A percentile compares a stretch with the other conserved stretches of the same genome.
phyloP scores from a whole-genome alignment of 1,140 invertebrate species.

The Gonatopus flavifemur region DNA sequence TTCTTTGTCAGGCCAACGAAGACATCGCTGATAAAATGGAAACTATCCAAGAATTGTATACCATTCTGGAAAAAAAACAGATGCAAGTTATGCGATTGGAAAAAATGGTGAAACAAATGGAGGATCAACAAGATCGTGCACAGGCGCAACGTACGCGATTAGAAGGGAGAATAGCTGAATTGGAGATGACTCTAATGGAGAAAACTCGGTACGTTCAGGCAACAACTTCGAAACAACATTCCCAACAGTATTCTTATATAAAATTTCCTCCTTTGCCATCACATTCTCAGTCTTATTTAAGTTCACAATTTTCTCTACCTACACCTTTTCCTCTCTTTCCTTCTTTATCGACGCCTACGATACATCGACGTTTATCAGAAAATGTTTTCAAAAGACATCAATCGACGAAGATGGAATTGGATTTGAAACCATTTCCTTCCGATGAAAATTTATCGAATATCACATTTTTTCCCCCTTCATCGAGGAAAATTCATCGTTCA shows the following conservation, averaged over 20 bases:
- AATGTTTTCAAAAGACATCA: too few species aligned
- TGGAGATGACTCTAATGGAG: constrained; percentile 56
- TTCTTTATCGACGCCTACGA: too few species aligned
- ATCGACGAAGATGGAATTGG: too few species aligned
- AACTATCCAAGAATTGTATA: constrained; percentile 59
- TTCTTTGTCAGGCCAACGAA: constrained; percentile 4
- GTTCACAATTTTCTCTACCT: too few species aligned
- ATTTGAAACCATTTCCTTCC: too few species aligned
- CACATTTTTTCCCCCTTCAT: too few species aligned
- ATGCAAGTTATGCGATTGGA: constrained; percentile 61
- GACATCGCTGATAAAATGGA: constrained; percentile 54
- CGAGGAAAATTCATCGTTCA: too few species aligned
- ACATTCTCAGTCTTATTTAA: neutral
- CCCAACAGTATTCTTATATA: too few species aligned
- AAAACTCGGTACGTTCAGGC: constrained; percentile 43
- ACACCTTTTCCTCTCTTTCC: too few species aligned
- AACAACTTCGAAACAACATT: too few species aligned
- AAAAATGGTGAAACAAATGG: constrained; percentile 62
- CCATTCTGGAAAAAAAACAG: constrained; percentile 61
- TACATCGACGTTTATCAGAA: too few species aligned
- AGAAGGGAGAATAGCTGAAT: constrained; percentile 63
- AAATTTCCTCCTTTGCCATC: neutral
- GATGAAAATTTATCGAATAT: too few species aligned
- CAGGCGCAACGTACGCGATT: constrained; percentile 64
- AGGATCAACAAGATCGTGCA: constrained; percentile 63